A percentile compares a stretch with the other conserved stretches of the same genome.
These are phyloP conservation scores for Zaprionus davidi DNA, from an alignment of 1,140 invertebrate genomes.

Conservation along the genomic window DNA sequence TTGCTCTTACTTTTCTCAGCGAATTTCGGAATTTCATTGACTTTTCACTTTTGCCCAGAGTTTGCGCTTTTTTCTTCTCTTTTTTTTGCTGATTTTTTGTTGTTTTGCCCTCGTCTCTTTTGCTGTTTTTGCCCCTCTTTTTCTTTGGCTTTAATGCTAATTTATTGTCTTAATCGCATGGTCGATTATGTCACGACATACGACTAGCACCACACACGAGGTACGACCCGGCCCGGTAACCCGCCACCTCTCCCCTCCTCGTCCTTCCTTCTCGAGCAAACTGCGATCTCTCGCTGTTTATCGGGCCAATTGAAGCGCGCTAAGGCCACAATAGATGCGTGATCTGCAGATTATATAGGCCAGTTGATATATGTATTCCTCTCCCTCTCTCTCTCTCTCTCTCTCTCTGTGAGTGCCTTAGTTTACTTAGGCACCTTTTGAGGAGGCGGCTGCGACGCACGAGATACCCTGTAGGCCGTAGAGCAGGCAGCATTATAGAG, in stretches of 20 bases:
- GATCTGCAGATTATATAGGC: conserved; percentile 37
- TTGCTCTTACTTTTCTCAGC: conserved; percentile 21
- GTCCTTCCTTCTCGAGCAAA: background rate
- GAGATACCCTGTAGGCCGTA: conserved; percentile 7
- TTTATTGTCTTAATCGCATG: conserved; percentile 27
- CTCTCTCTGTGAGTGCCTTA: background rate
- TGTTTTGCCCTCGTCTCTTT: background rate
- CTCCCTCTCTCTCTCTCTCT: background rate
- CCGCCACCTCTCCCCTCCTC: background rate
- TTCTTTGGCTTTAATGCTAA: conserved; percentile 44
- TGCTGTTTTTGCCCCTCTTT: background rate
- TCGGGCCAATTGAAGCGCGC: conserved; percentile 29
- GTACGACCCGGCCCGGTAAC: conserved; percentile 27
- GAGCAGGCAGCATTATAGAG: background rate
- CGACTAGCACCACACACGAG: background rate
- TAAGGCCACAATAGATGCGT: conserved; percentile 40
- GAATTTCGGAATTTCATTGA: conserved; percentile 52
- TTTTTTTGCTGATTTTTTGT: background rate
- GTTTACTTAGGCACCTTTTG: conserved; percentile 26
- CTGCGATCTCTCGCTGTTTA: conserved; percentile 8
- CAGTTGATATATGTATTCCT: conserved; percentile 5
- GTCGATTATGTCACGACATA: conserved; percentile 66
- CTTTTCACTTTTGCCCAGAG: conserved; percentile 63
- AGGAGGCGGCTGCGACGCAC: background rate
- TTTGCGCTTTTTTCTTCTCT: conserved; percentile 12